Percentiles rank a stretch among this genome's conserved stretches.
Evolutionary conservation across 2,888 invertebrate genomes (phyloP).

Genomic region (Lacanobia wlatinum): DNA sequence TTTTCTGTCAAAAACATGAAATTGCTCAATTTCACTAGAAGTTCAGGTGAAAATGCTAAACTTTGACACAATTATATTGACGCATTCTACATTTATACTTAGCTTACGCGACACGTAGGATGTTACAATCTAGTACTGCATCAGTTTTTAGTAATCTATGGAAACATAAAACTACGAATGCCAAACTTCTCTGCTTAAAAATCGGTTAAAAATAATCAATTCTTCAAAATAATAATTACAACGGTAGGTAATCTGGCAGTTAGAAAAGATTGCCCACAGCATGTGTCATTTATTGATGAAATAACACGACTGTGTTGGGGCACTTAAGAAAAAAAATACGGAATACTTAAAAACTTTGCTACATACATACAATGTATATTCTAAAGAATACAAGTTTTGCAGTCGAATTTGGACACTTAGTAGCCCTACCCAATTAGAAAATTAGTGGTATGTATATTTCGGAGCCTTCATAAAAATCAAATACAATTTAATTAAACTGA

Average conservation of each 20-base stretch:
- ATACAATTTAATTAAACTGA: constrained; percentile 47
- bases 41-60: neutral
- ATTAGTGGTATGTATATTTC: neutral
- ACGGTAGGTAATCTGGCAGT: too few relatives aligned
- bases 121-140: constrained; percentile 48
- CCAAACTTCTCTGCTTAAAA: neutral
- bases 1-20: constrained; percentile 25
- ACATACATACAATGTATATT: neutral
- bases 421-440: neutral
- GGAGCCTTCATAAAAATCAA: neutral
- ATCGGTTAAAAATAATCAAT: neutral
- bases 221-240: too few relatives aligned
- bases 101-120: constrained; percentile 41
- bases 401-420: neutral
- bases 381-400: neutral
- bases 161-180: neutral
- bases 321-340: too few relatives aligned
- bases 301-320: too few relatives aligned
- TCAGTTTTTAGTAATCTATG: constrained; percentile 48
- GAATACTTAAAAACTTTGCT: too few relatives aligned
- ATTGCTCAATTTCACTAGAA: constrained; percentile 59
- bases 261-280: too few relatives aligned
- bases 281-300: too few relatives aligned
- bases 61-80: constrained; percentile 6
- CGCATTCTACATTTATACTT: constrained; percentile 18